Evolutionary conservation across 2,797 vertebrate species (phyloP), one percentile per base, ranked within the genome.

Genomic region (Arnoldichthys spilopterus): DNA sequence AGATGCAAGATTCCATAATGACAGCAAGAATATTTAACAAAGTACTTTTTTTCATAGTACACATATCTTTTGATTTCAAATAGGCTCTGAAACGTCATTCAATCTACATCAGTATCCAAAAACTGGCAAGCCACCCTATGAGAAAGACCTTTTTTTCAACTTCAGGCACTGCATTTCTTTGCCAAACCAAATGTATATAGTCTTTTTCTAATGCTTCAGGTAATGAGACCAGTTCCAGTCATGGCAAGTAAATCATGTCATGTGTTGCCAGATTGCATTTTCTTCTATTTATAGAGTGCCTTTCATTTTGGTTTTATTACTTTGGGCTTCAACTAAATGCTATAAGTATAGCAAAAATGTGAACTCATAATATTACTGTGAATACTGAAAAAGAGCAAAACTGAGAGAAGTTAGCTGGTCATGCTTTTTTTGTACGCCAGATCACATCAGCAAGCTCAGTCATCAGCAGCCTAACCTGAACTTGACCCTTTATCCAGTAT

Each of bases 221-320:
- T 80, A 69, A 74, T 53, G 63, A 79, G 43, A 69, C 24, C 22
- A 40, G 32, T 69, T 74, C 43, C 72, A 69, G 45, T 80, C 67
- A 72, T 62, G 54, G 71, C 18, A 80, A 24, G 54, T 69, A n/a
- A 45, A 63, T 61, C 20, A 70, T 63, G 47, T 51, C 66, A 64
- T 61, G 22, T 45, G 7, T 63, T 75, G 64, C 72, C 56, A 26
- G 54, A 49, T 32, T 53, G 24, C 43, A 74, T 59, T 74, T 80
- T 47, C 49, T 45, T 20, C 45, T 26, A 30, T 32, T 70, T 75
- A 61, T 59, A 26, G 56, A 70, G 64, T 54, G 64, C 47, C 45
- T 69, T 74, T 51, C 22, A 49, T 74, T 69, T 74, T 74, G 61
- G 63, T 28, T 80, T 75, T 70, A 56, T 54, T 51, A 32, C 13